phyloP scores from a whole-genome alignment of 2,888 invertebrate genomes.

The Netelia virgata region DNA sequence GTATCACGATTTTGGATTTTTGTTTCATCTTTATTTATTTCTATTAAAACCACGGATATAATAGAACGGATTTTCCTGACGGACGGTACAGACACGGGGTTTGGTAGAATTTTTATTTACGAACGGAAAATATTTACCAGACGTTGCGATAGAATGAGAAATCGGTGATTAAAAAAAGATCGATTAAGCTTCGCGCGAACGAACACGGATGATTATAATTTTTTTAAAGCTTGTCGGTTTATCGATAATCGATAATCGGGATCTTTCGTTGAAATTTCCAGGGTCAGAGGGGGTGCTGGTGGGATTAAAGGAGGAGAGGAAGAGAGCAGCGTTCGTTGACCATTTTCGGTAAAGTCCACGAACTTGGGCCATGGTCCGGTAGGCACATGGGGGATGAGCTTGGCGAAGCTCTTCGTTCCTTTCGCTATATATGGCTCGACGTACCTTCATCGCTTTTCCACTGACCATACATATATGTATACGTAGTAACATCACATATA shows the following conservation, averaged over 20 bases:
- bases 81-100: no score
- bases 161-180: constrained; percentile 20
- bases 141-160: neutral
- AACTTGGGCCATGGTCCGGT: constrained; percentile 63
- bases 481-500: constrained; percentile 52
- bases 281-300: neutral
- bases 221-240: constrained; percentile 3
- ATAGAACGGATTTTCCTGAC: no score
- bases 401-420: constrained; percentile 10
- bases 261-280: constrained; percentile 21
- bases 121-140: neutral
- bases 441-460: constrained; percentile 22
- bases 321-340: constrained; percentile 11
- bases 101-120: neutral
- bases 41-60: no score
- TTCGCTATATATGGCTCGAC: neutral
- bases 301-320: constrained; percentile 14
- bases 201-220: constrained; percentile 16
- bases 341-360: constrained; percentile 23
- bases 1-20: neutral
- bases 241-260: constrained; percentile 38
- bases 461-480: neutral
- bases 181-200: constrained; percentile 15
- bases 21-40: no score
- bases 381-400: constrained; percentile 8